phyloP scores from a whole-genome alignment of 2,797 vertebrate genomes.

The Artibeus lituratus region DNA sequence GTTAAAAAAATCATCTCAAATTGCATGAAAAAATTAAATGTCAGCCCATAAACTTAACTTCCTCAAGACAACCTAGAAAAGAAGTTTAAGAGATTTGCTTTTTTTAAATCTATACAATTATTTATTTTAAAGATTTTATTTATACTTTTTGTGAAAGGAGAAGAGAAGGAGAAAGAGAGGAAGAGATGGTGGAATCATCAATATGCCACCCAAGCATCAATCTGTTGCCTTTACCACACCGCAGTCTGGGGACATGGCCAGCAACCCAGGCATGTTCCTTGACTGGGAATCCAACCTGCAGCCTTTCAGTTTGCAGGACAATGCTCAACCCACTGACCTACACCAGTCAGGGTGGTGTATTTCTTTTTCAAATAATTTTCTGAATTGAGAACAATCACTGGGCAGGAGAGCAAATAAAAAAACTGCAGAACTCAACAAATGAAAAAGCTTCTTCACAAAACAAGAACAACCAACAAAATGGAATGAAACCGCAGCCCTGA shows the following conservation, averaged over 20 bases:
- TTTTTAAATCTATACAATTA: not conserved
- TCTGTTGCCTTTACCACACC: not conserved
- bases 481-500: not conserved
- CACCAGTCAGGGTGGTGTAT: not conserved
- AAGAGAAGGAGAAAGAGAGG: not conserved
- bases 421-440: not conserved
- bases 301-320: not conserved
- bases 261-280: not conserved
- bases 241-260: not conserved
- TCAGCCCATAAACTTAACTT: not conserved
- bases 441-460: not conserved
- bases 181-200: not conserved
- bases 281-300: not conserved
- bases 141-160: not conserved
- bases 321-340: not conserved
- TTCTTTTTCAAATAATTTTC: not conserved
- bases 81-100: not conserved
- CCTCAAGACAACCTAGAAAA: not conserved
- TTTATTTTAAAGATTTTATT: not conserved
- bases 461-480: not conserved
- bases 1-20: not conserved
- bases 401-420: not conserved
- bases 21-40: not conserved
- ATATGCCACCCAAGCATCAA: not conserved
- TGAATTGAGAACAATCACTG: not conserved